Percentiles rank a stretch among this genome's conserved stretches.
Evolutionary conservation across 1,140 invertebrate genomes (phyloP).

Genomic region (Rhizoglyphus robini): DNA sequence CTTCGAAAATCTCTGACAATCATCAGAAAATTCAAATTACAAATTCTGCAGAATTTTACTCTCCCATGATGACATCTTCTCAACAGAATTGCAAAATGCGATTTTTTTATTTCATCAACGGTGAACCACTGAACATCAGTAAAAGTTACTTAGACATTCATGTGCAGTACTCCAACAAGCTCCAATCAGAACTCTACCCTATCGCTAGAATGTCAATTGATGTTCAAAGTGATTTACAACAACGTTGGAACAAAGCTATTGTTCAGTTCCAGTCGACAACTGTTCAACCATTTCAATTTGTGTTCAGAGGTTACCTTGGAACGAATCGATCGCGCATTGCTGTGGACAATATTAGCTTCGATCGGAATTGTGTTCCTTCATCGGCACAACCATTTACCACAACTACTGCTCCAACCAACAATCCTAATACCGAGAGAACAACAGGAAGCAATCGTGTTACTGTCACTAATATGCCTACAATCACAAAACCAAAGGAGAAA

Average conservation of each 20-base stretch:
- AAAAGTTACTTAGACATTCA: neutral
- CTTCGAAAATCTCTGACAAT: neutral
- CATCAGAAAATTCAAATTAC: neutral
- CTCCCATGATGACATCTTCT: neutral
- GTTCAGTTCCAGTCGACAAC: neutral
- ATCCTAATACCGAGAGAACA: too few relatives aligned
- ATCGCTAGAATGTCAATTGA: neutral
- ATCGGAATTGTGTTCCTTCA: neutral
- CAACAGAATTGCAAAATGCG: neutral
- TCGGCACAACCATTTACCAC: neutral
- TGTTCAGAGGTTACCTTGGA: neutral
- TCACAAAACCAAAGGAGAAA: too few relatives aligned
- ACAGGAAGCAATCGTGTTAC: too few relatives aligned
- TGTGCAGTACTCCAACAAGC: neutral
- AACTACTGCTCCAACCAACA: too few relatives aligned
- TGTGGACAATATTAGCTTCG: neutral
- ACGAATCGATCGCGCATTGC: neutral
- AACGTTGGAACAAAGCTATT: conserved; percentile 1
- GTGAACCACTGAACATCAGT: neutral
- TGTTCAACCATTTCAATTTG: conserved; percentile 10
- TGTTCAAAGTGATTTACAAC: neutral
- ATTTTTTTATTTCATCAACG: neutral
- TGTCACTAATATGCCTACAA: too few relatives aligned
- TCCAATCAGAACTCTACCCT: neutral
- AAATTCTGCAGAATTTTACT: conserved; percentile 10